A percentile compares a stretch with the other conserved stretches of the same genome.
Evolutionary conservation across 2,113 vertebrate species (phyloP).

Genomic region (Nothobranchius furzeri): DNA sequence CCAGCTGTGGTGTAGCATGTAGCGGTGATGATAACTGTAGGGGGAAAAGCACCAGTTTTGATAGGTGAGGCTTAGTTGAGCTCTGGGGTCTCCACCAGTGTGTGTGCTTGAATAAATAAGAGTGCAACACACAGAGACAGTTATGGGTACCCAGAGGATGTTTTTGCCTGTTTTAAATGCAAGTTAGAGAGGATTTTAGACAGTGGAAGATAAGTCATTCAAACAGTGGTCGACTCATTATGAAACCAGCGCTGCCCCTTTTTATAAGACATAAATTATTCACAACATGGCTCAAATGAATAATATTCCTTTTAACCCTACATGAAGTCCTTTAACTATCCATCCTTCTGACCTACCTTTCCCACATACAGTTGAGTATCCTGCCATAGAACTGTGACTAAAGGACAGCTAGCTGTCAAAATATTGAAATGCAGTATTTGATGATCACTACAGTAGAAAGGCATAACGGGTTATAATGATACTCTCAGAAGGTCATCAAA

Average conservation of each 20-base stretch:
- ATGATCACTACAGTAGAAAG: not conserved
- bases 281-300: conserved; percentile 63
- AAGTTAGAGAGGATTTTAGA: conserved; percentile 34
- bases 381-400: conserved; percentile 37
- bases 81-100: conserved; percentile 14
- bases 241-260: conserved; percentile 45
- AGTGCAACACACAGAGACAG: conserved; percentile 1
- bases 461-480: no score
- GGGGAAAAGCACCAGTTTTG: conserved; percentile 5
- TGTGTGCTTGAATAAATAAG: conserved; percentile 2
- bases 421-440: conserved; percentile 49
- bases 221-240: conserved; percentile 61
- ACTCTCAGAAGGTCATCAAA: no score
- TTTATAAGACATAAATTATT: conserved; percentile 66
- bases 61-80: conserved; percentile 16
- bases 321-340: conserved; percentile 39
- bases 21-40: conserved; percentile 14
- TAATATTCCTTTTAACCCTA: conserved; percentile 56
- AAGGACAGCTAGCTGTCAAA: conserved; percentile 37
- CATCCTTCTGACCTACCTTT: conserved; percentile 28
- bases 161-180: conserved; percentile 37
- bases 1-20: conserved; percentile 33
- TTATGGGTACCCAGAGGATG: conserved; percentile 15
- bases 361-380: conserved; percentile 8
- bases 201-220: conserved; percentile 52